These are phyloP conservation scores for Nephrotoma guestfalica DNA, from an alignment of 2,888 invertebrate genomes.

Conservation along the genomic window DNA sequence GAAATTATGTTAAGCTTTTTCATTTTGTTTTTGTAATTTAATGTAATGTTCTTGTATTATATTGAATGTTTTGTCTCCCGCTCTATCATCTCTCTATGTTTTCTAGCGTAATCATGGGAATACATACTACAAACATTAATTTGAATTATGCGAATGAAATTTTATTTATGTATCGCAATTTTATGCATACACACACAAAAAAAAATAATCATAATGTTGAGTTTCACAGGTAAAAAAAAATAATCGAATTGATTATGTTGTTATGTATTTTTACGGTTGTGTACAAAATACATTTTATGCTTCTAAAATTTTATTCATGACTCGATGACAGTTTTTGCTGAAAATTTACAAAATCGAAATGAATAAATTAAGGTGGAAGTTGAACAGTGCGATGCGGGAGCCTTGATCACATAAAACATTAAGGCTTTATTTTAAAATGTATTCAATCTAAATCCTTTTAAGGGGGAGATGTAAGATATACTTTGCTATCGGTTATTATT, in stretches of 20 bases:
- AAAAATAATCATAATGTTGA: neutral
- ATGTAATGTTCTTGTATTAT: neutral
- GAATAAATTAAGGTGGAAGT: neutral
- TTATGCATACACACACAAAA: neutral
- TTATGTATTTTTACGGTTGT: neutral
- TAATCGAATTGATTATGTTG: neutral
- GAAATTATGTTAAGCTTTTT: neutral
- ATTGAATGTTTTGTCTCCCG: neutral
- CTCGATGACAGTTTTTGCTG: neutral
- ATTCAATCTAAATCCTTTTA: no score
- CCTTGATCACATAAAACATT: neutral
- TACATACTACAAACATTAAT: neutral
- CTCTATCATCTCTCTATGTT: neutral
- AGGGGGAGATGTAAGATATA: no score
- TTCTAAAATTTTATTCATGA: neutral
- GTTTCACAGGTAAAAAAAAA: neutral
- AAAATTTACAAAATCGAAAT: neutral
- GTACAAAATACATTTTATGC: neutral
- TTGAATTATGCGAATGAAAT: neutral
- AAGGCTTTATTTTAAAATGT: no score
- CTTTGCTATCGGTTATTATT: no score
- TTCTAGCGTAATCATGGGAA: neutral
- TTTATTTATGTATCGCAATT: neutral
- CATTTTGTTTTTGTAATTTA: neutral
- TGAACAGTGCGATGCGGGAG: neutral